These are phyloP conservation scores for Anseranas semipalmata DNA, from an alignment of 2,113 vertebrate species.

Conservation along the genomic window DNA sequence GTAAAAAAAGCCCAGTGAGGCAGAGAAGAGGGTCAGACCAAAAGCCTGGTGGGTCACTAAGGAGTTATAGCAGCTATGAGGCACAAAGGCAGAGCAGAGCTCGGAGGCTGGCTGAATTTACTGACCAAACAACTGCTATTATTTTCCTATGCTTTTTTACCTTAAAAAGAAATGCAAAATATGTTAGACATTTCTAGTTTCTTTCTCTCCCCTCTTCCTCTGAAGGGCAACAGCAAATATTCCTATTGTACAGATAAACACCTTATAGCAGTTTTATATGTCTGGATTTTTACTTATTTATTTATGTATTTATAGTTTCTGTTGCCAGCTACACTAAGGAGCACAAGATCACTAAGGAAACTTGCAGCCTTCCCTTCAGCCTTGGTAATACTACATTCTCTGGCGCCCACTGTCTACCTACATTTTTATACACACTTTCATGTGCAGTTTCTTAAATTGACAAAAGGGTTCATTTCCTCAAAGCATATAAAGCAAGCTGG, in stretches of 20 bases:
- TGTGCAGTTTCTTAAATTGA: neutral
- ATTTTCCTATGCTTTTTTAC: neutral
- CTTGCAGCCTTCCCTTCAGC: neutral
- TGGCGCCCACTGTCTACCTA: neutral
- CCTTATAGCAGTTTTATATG: neutral
- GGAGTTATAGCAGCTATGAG: neutral
- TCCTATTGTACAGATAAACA: neutral
- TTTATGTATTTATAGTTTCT: neutral
- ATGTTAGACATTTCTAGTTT: neutral
- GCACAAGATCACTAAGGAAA: neutral
- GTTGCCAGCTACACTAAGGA: neutral
- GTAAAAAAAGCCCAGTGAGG: neutral
- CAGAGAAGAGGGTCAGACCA: neutral
- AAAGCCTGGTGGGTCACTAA: neutral
- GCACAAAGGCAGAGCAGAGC: neutral
- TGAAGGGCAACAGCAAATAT: neutral
- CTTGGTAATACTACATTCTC: neutral
- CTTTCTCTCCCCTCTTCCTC: neutral
- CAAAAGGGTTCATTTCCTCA: neutral
- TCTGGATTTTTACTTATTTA: neutral
- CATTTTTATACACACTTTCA: neutral
- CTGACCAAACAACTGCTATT: neutral
- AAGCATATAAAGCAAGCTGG: neutral
- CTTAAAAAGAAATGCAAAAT: neutral
- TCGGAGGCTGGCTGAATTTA: neutral